Base-by-base conservation (phyloP, 2,113 vertebrate species). In the Strix uralensis region DNA sequence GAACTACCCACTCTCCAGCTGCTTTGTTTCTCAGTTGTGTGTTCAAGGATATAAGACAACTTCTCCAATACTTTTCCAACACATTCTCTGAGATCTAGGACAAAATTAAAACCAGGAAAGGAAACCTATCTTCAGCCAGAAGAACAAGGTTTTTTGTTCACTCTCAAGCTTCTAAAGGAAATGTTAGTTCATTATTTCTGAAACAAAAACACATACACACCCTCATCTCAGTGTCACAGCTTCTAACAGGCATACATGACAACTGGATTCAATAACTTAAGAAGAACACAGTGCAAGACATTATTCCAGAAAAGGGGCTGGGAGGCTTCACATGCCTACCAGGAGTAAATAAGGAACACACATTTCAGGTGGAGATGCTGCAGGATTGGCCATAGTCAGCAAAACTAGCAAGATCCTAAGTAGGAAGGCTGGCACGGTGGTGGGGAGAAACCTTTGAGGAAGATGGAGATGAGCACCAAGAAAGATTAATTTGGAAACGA, bases 401-500 rank as follows among this genome's bases (percentile, higher is more conserved):
- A 73, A 34, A 94, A 54, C 22, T 3, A 54, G 49, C 42, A 69
- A 74, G 22, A 30, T 36, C 58, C 14, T 38, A 74, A 83, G 34
- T 11, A 86, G 36, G 19, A 92, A 72, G 19, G 44, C 32, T 81
- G 52, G 22, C 27, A 40, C 0, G 0, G n/a, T 21, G 20, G 9
- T 46, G 25, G 32, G 16, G n/a, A 89, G 44, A 79, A 91, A 89
- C 27, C 44, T 61, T 15, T 72, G 34, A 86, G 57, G 47, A 89
- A 89, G 34, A 17, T 0, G 0, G 29, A 90, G 49, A 47, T 15
- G 19, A 71, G 51, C 46, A 91, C 5, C 0, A 0, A 69, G 46
- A 84, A 88, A 51, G 14, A 77, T 30, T 75, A 47, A 77, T 19
- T 34, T 73, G 44, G 34, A 80, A 92, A 86, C 36, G 92, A 75